phyloP scores from a whole-genome alignment of 1,140 invertebrate genomes.

The Trichomalopsis sarcophagae region DNA sequence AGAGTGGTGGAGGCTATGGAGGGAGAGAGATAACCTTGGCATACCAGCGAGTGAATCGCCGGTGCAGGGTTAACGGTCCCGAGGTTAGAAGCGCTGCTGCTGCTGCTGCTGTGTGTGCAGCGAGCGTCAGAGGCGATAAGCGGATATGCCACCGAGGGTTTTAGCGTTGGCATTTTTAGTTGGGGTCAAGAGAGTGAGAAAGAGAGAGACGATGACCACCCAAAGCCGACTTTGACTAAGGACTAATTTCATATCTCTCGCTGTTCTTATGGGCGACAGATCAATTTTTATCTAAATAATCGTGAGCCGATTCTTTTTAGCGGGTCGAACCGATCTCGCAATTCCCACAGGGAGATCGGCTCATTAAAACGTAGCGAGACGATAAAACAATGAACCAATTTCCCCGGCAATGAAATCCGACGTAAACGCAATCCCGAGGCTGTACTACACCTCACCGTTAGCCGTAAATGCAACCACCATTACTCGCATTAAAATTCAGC shows the following conservation, averaged over 20 bases:
- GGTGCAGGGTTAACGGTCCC: constrained; percentile 56
- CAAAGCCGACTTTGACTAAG: neutral
- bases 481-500: neutral
- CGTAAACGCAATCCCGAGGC: neutral
- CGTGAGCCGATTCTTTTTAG: too few species aligned
- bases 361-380: neutral
- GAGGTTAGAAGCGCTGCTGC: constrained; percentile 24
- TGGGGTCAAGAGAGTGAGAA: neutral
- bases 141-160: neutral
- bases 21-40: constrained; percentile 31
- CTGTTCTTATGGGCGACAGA: neutral
- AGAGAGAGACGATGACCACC: neutral
- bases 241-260: neutral
- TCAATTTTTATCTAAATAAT: neutral
- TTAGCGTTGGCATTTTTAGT: neutral
- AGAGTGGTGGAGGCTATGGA: neutral
- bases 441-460: neutral
- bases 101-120: constrained; percentile 45
- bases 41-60: constrained; percentile 22
- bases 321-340: neutral
- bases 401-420: neutral
- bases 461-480: neutral
- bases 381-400: constrained; percentile 4
- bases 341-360: neutral
- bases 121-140: constrained; percentile 38